phyloP scores from a whole-genome alignment of 1,140 invertebrate species.

The Drosophila nikananu region DNA sequence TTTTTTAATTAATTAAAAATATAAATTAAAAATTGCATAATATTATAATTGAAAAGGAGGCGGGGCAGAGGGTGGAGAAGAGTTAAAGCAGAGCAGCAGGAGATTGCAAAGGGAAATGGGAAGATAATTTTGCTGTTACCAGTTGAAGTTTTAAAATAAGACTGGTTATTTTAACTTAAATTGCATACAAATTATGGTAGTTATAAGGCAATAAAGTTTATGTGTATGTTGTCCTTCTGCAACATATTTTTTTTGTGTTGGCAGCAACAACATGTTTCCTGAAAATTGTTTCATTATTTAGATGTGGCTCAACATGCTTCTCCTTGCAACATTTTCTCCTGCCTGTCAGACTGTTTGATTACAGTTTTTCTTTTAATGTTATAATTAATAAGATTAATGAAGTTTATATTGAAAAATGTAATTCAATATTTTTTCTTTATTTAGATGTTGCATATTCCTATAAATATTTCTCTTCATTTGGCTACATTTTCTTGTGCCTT shows the following conservation, averaged over 20 bases:
- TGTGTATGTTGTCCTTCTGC: background rate
- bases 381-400: too few species aligned
- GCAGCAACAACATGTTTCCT: background rate
- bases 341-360: too few species aligned
- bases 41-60: slow-evolving; percentile 67
- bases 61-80: background rate
- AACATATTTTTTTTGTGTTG: too few species aligned
- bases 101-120: background rate
- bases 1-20: slow-evolving; percentile 80
- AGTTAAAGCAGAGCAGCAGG: background rate
- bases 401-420: too few species aligned
- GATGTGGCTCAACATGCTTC: too few species aligned
- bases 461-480: background rate
- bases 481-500: background rate
- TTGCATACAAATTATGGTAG: background rate
- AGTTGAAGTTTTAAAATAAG: background rate
- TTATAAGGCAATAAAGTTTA: background rate
- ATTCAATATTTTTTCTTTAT: too few species aligned
- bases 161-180: background rate
- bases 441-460: background rate
- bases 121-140: background rate
- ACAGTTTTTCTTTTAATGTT: too few species aligned
- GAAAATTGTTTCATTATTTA: too few species aligned
- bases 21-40: slow-evolving; percentile 73
- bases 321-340: too few species aligned